Evolutionary conservation across 64 coral and sea anemone genomes (phyloP).

Genomic region (Montipora capricornis): DNA sequence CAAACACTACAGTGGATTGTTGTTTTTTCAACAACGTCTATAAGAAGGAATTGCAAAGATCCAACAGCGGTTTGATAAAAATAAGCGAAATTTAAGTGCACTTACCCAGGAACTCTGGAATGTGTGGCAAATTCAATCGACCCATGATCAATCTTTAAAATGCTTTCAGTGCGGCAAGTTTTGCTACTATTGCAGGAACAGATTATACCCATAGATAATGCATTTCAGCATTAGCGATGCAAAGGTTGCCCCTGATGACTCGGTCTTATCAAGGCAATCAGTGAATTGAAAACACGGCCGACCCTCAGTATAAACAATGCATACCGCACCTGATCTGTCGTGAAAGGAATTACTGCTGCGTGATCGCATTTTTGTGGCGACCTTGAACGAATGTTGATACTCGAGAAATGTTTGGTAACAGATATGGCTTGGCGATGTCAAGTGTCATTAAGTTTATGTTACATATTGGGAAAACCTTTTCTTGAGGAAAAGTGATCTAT

Average conservation of each 20-base stretch:
- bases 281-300: background rate
- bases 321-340: background rate
- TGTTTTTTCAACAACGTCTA: background rate
- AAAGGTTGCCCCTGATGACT: background rate
- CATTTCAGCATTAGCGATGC: background rate
- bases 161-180: slow-evolving; percentile 4
- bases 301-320: too few species aligned
- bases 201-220: slow-evolving; percentile 35
- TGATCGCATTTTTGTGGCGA: background rate
- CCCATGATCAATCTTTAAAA: slow-evolving; percentile 9
- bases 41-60: background rate
- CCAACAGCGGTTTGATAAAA: background rate
- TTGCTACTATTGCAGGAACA: slow-evolving; percentile 26
- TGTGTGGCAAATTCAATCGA: slow-evolving; percentile 14
- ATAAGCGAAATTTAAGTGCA: background rate
- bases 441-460: background rate
- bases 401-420: background rate
- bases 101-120: background rate
- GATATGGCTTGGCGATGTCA: background rate
- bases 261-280: too few species aligned
- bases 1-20: background rate
- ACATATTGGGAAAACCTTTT: background rate
- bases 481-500: background rate
- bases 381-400: background rate
- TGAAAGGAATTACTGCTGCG: background rate